Evolutionary conservation across 2,797 vertebrate genomes (phyloP), one percentile per base, ranked within the genome.

Genomic region (Phrynocephalus guinanensis): DNA sequence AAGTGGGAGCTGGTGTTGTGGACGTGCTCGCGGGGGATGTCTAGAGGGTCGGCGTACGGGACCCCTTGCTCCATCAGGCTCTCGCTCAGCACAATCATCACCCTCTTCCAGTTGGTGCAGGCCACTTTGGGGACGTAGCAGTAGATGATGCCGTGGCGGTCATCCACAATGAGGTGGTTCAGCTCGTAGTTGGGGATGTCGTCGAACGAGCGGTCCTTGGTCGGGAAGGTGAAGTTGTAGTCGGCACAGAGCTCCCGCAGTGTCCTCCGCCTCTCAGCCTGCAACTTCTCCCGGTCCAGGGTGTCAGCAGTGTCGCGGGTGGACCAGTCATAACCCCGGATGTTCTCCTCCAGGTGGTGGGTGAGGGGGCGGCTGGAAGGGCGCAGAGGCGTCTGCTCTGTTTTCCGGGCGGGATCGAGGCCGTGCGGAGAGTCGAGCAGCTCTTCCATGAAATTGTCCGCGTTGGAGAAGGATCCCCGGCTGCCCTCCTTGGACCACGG

Each of bases 71-170:
- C 96, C 92, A 98, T 95, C 63, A 99, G 95, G 93, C 98, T 98
- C 94, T 98, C 98, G 0, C 98, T 99, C 6, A 99, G 97, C 44
- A 99, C 97, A 0, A 99, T 99, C 99, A 99, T 98, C 89, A 99
- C 97, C 10, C 98, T 97, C 85, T 99, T 99, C 99, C 99, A 99
- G 97, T 99, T 99, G 90, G 97, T 99, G 95, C 99, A 99, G 9
- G 99, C 99, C 89, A 99, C 99, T 96, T 99, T 99, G 83, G 99
- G 99, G 88, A 99, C 98, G 0, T 99, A 99, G 95, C 99, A 99
- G 97, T 99, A 99, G 96, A 99, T 99, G 86, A 98, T 93, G 0
- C 99, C 99, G 0, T 99, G 99, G 5, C 98, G 97, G 96, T 99
- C 99, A 0, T 99, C 99, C 93, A 99, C 99, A 0, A 99, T 99